Evolutionary conservation across 2,797 vertebrate genomes (phyloP).

Genomic region (Leptatherina wallacei): DNA sequence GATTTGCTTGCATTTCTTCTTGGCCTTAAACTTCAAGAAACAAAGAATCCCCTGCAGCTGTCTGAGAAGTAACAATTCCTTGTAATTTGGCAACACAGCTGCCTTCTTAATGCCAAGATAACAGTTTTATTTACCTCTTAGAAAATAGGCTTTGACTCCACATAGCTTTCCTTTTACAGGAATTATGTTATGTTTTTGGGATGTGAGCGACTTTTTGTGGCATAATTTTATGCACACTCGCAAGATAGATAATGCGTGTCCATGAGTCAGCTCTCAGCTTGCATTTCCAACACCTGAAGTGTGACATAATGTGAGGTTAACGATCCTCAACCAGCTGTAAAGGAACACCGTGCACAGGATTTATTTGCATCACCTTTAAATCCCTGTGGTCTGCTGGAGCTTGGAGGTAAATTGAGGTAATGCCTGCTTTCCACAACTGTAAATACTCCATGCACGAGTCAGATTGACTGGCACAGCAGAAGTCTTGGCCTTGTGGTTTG

Average conservation of each 20-base stretch:
- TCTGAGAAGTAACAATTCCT: neutral
- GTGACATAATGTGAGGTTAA: constrained; percentile 60
- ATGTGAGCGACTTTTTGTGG: constrained; percentile 1
- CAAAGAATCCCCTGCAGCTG: constrained; percentile 2
- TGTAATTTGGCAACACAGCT: constrained; percentile 25
- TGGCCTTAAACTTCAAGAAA: constrained; percentile 1
- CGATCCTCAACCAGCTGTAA: constrained; percentile 37
- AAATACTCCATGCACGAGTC: constrained; percentile 49
- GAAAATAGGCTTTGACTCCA: constrained; percentile 57
- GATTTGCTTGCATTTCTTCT: constrained; percentile 9
- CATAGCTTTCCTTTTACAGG: constrained; percentile 30
- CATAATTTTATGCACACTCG: constrained; percentile 32
- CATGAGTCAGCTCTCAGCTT: constrained; percentile 14
- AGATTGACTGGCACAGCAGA: constrained; percentile 44
- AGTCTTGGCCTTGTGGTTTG: constrained; percentile 39
- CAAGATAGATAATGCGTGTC: constrained; percentile 18
- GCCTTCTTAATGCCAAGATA: constrained; percentile 28
- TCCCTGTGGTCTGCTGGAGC: constrained; percentile 54
- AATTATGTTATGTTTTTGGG: constrained; percentile 29
- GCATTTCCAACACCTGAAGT: constrained; percentile 37
- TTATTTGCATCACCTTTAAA: constrained; percentile 67
- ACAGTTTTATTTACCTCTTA: constrained; percentile 55
- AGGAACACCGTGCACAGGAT: constrained; percentile 36
- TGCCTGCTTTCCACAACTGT: constrained; percentile 48
- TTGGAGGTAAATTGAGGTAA: constrained; percentile 74